Base-by-base conservation (phyloP, 2,888 invertebrate species). In the Neria commutata region DNA sequence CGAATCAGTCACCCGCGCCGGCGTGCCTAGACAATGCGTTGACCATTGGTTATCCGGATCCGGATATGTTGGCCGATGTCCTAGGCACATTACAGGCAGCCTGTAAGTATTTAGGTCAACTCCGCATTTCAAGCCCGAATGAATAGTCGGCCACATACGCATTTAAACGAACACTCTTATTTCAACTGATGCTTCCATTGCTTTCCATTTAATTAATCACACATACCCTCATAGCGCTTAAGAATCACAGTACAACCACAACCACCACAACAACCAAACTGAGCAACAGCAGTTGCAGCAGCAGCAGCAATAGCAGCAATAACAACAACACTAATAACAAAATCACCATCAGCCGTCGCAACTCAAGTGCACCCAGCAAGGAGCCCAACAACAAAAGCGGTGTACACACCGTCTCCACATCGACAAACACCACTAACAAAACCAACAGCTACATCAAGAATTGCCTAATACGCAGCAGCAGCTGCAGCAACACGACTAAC, bases 1-100 rank as follows among this genome's bases (percentile, higher is more conserved):
- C 73, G 21, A 66, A 42, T 42, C 42, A 19, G 42, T 42, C 42
- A 6, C 42, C 65, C 59, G 51, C 68, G 60, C 63, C 74, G 53
- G 62, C 66, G 47, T 54, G 74, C 65, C 66, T 81, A 66, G 89
- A 89, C 69, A 85, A 89, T 70, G 86, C 86, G 58, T 85, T 90
- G 63, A 88, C 89, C 69, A 78, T 80, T 75, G 88, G 90, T 67
- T 90, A 90, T 82, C 89, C 89, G 76, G 90, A 91, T 82, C 87
- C 89, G 25, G 90, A 90, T 74, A 86, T 90, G 77, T 84, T 91
- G 58, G 88, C 89, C 49, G 90, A 90, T 79, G 84, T 90, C 73
- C 84, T 90, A 67, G 87, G 89, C 67, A 87, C 88, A 55, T 86
- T 88, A 63, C 87, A 86, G 73, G 81, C 83, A 75, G 82, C 82